Percentiles rank a stretch among this genome's conserved stretches.
Evolutionary conservation across 2,113 vertebrate genomes (phyloP).

Genomic region (Phylloscopus trochilus): DNA sequence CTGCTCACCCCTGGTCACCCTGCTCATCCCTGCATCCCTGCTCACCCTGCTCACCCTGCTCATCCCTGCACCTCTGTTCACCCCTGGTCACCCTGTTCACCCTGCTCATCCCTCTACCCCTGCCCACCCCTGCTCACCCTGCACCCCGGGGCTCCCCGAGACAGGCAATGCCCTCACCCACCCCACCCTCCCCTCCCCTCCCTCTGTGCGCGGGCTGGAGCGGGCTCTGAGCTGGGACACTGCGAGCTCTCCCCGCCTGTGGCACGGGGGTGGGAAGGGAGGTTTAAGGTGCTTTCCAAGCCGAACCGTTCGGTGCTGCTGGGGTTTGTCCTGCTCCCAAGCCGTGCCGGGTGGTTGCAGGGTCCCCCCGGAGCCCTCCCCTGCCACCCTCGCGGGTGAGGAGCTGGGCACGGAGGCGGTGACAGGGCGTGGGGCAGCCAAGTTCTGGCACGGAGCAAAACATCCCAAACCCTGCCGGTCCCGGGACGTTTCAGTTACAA

Average conservation of each 20-base stretch:
- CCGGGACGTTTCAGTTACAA: not conserved
- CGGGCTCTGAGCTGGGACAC: not conserved
- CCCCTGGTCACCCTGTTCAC: too few species aligned
- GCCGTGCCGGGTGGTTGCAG: accelerated
- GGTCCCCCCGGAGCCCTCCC: not conserved
- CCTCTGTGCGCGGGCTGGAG: not conserved
- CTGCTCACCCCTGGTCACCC: too few species aligned
- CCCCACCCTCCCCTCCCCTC: not conserved
- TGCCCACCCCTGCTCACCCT: too few species aligned
- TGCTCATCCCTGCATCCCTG: too few species aligned
- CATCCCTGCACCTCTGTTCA: too few species aligned
- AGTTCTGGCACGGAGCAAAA: not conserved
- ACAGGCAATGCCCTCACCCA: not conserved
- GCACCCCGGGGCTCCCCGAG: too few species aligned
- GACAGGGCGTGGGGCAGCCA: not conserved
- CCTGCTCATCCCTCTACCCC: too few species aligned
- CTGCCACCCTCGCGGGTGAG: accelerated
- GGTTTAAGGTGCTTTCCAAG: not conserved
- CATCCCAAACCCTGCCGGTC: not conserved
- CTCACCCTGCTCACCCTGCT: too few species aligned
- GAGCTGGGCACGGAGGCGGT: accelerated
- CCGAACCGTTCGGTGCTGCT: not conserved
- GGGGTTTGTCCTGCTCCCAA: not conserved
- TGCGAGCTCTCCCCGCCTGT: accelerated
- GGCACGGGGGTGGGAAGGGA: not conserved